Evolutionary conservation across 2,797 vertebrate species (phyloP).

Genomic region (Cetoscarus ocellatus): DNA sequence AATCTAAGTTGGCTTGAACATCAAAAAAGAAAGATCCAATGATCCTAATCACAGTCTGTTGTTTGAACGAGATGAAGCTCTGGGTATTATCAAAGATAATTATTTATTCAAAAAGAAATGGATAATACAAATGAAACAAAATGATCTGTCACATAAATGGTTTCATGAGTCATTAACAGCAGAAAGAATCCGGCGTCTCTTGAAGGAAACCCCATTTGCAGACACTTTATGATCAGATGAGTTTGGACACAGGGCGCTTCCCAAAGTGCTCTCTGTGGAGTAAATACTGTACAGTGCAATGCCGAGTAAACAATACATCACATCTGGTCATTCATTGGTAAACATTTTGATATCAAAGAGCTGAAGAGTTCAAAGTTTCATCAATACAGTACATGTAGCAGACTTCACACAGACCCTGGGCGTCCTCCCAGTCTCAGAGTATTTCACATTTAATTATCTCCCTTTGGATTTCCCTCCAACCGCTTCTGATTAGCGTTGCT

Average conservation of each 20-base stretch:
- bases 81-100: constrained; percentile 81
- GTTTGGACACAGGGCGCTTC: constrained; percentile 60
- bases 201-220: constrained; percentile 54
- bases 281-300: constrained; percentile 81
- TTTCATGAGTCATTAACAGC: constrained; percentile 75
- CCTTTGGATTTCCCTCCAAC: constrained; percentile 56
- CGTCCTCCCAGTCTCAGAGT: constrained; percentile 59
- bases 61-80: constrained; percentile 63
- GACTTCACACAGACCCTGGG: constrained; percentile 68
- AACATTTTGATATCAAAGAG: constrained; percentile 80
- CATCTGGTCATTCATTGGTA: constrained; percentile 79
- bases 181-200: constrained; percentile 47
- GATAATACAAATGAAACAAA: constrained; percentile 78
- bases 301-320: constrained; percentile 80
- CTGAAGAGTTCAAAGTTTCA: constrained; percentile 71
- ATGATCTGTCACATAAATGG: constrained; percentile 66
- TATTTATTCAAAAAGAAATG: constrained; percentile 82
- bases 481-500: constrained; percentile 51
- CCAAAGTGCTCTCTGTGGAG: constrained; percentile 67
- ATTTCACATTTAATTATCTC: constrained; percentile 75
- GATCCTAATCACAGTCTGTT: constrained; percentile 19
- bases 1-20: constrained; percentile 54
- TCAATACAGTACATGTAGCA: constrained; percentile 79
- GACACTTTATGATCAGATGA: constrained; percentile 54
- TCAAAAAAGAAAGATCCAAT: constrained; percentile 36